Evolutionary conservation across 2,113 vertebrate species (phyloP), one percentile per base, ranked within the genome.

Genomic region (Cottus gobio): DNA sequence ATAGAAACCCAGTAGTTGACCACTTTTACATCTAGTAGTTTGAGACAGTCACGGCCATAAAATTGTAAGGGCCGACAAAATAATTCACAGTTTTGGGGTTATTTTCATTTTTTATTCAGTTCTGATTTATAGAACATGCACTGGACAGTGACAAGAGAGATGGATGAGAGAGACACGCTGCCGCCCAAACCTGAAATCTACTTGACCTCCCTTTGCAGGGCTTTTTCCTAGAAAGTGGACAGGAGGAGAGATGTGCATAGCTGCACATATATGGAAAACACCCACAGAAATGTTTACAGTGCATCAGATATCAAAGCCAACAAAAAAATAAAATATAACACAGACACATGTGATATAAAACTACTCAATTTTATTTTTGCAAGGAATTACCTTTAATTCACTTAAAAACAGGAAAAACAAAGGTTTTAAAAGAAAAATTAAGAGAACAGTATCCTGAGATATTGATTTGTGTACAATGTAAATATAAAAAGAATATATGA

Each of bases 21-120:
- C 54, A 79, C 64, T 66, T 84, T 89, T 77, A 85, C 62, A 80
- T 85, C 71, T 72, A 85, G 82, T 74, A 82, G 68, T 84, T 87
- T 80, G 16, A 86, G 79, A 76, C n/a, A 24, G 63, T 79, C 42
- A 81, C 58, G 74, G 67, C 68, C 74, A 69, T 82, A 74, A 84
- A 88, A 83, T 60, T 62, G 79, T 78, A 79, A 60, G 65, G 78
- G 57, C 46, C 15, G n/a, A 60, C 15, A 86, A 83, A 88, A 86
- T 84, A 78, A 86, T 84, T 87, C 76, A 79, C 75, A 79, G 72
- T 82, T 81, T 77, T 75, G 62, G 60, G 61, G 69, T 83, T 82
- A 75, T 82, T 82, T 88, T 69, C 11, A 77, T 85, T 87, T 87
- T 82, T 46, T 28, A 56, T 71, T 71, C 24, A 54, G 56, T 36